These are phyloP conservation scores for Psittacula cyanocephala DNA, from an alignment of 2,113 vertebrate genomes.

Conservation along the genomic window DNA sequence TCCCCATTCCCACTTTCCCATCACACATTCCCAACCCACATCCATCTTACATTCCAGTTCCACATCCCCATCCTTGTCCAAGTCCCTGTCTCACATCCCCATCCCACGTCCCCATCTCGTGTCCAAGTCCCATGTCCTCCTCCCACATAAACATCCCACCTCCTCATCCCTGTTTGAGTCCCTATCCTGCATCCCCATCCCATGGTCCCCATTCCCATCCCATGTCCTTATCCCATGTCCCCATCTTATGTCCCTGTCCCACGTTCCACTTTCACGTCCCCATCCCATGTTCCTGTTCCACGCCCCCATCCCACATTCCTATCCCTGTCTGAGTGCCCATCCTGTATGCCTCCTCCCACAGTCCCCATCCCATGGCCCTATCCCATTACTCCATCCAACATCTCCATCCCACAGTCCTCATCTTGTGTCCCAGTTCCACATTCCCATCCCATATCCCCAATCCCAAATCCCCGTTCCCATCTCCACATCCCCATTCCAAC, in stretches of 20 bases:
- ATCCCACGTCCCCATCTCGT: background rate
- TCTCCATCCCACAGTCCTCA: background rate
- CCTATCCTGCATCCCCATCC: background rate
- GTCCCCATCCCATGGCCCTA: background rate
- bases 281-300: too few species aligned
- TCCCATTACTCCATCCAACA: background rate
- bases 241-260: background rate
- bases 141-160: background rate
- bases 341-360: background rate
- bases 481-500: background rate
- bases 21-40: background rate
- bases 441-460: background rate
- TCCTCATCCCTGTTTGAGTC: background rate
- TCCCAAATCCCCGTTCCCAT: background rate
- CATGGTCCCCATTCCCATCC: background rate
- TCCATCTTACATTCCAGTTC: background rate
- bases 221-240: accelerated
- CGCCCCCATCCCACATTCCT: background rate
- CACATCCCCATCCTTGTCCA: background rate
- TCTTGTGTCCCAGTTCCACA: background rate
- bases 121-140: background rate
- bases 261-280: background rate
- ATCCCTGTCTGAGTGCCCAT: background rate
- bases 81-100: background rate
- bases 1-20: too few species aligned